Percentiles rank a stretch among this genome's conserved stretches.
These are phyloP conservation scores for Tringa solitaria DNA, from an alignment of 2,113 vertebrate species.

Conservation along the genomic window DNA sequence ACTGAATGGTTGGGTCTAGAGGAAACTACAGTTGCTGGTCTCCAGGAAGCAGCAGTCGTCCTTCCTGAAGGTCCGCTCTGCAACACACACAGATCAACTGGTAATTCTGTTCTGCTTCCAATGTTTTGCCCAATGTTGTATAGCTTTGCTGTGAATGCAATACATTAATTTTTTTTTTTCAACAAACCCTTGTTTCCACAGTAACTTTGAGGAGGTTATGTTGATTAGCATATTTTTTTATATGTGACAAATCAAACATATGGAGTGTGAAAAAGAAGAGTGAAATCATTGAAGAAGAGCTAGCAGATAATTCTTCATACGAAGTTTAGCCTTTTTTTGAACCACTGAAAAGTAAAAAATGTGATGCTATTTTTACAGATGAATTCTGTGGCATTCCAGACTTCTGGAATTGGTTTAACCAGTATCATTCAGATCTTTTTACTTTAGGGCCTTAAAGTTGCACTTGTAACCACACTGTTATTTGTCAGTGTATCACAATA, in stretches of 20 bases:
- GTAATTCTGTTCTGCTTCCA: not conserved
- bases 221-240: constrained; percentile 4
- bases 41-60: fast-evolving
- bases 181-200: not conserved
- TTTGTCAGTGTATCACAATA: not conserved
- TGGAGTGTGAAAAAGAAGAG: constrained; percentile 34
- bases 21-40: not conserved
- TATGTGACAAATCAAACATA: constrained; percentile 22
- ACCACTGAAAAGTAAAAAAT: constrained; percentile 1
- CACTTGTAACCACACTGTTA: not conserved
- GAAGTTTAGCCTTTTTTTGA: not conserved
- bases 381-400: not conserved
- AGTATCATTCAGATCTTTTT: not conserved
- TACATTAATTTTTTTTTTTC: not conserved
- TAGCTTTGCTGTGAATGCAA: not conserved
- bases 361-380: not conserved
- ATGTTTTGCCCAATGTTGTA: not conserved
- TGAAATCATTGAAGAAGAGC: constrained; percentile 11
- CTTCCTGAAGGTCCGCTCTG: not conserved
- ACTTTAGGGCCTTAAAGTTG: not conserved
- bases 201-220: constrained; percentile 6
- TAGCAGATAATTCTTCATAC: not conserved
- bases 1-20: not conserved
- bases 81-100: not conserved
- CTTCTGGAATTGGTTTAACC: not conserved